Evolutionary conservation across 1,140 invertebrate genomes (phyloP).

Genomic region (Drosophila virilis): DNA sequence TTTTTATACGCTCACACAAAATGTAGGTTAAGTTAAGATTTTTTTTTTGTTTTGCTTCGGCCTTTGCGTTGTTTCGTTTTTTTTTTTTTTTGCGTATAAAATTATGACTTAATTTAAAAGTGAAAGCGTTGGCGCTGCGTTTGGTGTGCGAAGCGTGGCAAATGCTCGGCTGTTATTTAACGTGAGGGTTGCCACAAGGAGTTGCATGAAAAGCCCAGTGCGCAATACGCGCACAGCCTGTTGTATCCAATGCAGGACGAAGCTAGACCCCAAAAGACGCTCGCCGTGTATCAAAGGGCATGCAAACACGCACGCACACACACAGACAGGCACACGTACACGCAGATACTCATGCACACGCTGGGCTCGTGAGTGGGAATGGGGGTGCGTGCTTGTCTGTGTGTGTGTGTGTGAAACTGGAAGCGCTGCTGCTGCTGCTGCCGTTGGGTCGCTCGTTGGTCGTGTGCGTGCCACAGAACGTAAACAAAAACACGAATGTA

Average conservation of each 20-base stretch:
- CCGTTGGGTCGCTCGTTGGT: conserved; percentile 23
- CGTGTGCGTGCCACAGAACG: conserved; percentile 78
- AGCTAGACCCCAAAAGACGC: conserved; percentile 14
- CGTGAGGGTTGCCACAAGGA: conserved; percentile 6
- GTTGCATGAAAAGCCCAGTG: conserved; percentile 12
- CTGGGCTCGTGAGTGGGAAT: background rate
- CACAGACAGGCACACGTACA: conserved; percentile 13
- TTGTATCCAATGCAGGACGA: conserved; percentile 26
- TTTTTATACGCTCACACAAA: conserved; percentile 32
- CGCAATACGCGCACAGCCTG: conserved; percentile 27
- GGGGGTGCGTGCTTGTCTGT: background rate
- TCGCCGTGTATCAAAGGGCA: conserved; percentile 43
- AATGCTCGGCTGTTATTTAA: conserved; percentile 48
- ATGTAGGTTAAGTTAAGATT: conserved; percentile 68
- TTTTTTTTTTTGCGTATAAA: conserved; percentile 60
- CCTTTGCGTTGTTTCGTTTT: conserved; percentile 23
- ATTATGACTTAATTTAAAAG: conserved; percentile 82
- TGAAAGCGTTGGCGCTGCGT: conserved; percentile 62
- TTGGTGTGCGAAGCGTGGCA: conserved; percentile 27
- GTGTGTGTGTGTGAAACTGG: conserved; percentile 12
- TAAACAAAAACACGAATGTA: conserved; percentile 79
- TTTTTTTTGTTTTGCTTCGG: conserved; percentile 36
- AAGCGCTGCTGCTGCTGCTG: conserved; percentile 10
- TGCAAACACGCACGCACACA: conserved; percentile 18
- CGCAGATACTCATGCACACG: background rate